Evolutionary conservation across 2,797 vertebrate species (phyloP), one percentile per base, ranked within the genome.

Genomic region (Avahi laniger): DNA sequence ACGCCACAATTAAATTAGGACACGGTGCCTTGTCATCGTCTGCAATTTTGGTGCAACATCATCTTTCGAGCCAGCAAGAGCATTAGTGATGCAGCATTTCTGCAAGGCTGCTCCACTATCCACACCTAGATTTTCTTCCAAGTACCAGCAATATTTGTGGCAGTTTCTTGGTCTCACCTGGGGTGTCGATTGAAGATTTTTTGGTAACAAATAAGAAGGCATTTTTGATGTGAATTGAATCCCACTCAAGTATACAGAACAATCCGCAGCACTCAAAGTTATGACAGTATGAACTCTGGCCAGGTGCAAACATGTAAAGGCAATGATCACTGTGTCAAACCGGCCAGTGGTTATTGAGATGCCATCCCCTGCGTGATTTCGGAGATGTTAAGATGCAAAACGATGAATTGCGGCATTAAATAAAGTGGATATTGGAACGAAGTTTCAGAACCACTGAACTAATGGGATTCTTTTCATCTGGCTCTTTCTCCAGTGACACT

Each of bases 311-410:
- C 7, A 2, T 2, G 11, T 11, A 0, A 15, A 7, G 65, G 3
- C 41, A n/a, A 6, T 0, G 30, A 13, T 2, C 12, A 30, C 46
- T 10, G 14, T 7, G 15, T 4, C 33, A 43, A 3, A 17, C 8
- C 35, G 35, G 35, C 46, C 33, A 5, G 6, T 0, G 1, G 0
- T 1, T 14, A 28, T 0, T 5, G 28, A 43, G 28, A 43, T 0
- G 22, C 13, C 17, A 26, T 9, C 2, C 5, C 14, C 1, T 48
- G 63, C 12, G 7, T 26, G 6, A 52, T 22, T 41, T n/a, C 50
- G 33, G 22, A 61, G 61, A 61, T 4, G 5, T 43, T 72, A 35
- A 72, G 0, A 20, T 13, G 12, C 30, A 28, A 89, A 46, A 5
- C 20, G 28, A 43, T 0, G 2, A 28, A 63, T 15, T 8, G 7